phyloP scores from a whole-genome alignment of 2,888 invertebrate species.

The Gymnoscelis rufifasciata region DNA sequence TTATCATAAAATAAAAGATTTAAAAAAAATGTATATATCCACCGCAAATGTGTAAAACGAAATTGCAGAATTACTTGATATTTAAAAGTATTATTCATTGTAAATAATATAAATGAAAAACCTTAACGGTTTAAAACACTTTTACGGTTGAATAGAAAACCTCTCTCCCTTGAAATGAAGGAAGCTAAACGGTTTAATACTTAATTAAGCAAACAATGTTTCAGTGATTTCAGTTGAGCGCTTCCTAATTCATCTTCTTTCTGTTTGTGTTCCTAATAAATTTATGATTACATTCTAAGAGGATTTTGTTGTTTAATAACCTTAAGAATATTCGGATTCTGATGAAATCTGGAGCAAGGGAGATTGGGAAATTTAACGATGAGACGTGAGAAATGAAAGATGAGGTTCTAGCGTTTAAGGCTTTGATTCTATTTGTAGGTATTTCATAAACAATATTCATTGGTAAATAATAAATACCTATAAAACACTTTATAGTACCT shows the following conservation, averaged over 20 bases:
- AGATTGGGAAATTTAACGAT: neutral
- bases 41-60: no score
- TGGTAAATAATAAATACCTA: no score
- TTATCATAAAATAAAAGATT: no score
- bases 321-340: neutral
- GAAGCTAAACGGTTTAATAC: neutral
- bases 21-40: no score
- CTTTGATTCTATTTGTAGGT: no score
- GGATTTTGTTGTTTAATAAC: slow-evolving; percentile 3
- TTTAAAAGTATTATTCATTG: no score
- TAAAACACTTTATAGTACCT: no score
- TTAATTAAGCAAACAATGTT: slow-evolving; percentile 3
- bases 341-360: neutral
- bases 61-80: no score
- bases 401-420: no score
- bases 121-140: no score
- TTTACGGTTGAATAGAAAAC: neutral
- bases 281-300: slow-evolving; percentile 3
- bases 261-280: slow-evolving; percentile 3
- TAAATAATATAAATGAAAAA: no score
- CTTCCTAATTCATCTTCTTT: slow-evolving; percentile 2
- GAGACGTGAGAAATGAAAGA: neutral
- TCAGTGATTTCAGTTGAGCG: neutral
- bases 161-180: neutral
- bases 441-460: no score